A percentile compares a stretch with the other conserved stretches of the same genome.
Conservation (phyloP, 2,888 invertebrate genomes). For the Melitaea athalia region DNA sequence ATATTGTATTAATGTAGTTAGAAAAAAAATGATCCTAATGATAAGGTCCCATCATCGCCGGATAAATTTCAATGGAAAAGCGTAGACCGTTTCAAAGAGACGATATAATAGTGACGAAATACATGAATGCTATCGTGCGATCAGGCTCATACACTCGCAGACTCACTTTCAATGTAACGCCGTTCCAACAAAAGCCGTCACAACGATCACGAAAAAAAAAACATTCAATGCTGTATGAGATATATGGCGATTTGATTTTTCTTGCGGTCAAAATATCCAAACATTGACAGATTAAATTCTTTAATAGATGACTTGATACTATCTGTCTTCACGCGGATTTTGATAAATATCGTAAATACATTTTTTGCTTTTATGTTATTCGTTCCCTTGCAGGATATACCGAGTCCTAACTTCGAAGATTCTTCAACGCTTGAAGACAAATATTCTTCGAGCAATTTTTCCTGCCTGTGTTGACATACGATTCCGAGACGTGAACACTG, state of each 20-base stretch:
- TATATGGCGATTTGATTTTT: slow-evolving; percentile 44
- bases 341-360: background rate
- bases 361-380: background rate
- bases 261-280: slow-evolving; percentile 64
- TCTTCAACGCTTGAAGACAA: too few relatives aligned
- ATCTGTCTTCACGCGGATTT: slow-evolving; percentile 6
- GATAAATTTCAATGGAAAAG: slow-evolving; percentile 55
- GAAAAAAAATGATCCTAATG: slow-evolving; percentile 41
- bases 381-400: too few relatives aligned
- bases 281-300: slow-evolving; percentile 42
- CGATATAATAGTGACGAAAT: slow-evolving; percentile 63
- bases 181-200: slow-evolving; percentile 46
- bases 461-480: too few relatives aligned
- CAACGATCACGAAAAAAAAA: slow-evolving; percentile 43
- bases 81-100: slow-evolving; percentile 54
- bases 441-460: too few relatives aligned
- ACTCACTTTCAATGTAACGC: slow-evolving; percentile 47
- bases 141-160: slow-evolving; percentile 36
- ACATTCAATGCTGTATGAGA: slow-evolving; percentile 16
- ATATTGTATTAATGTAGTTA: background rate
- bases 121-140: slow-evolving; percentile 65
- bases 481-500: too few relatives aligned
- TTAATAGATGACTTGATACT: slow-evolving; percentile 15
- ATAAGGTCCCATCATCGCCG: slow-evolving; percentile 51
- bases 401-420: too few relatives aligned